Conservation (phyloP, 2,797 vertebrate species). For the Peromyscus melanophrys region DNA sequence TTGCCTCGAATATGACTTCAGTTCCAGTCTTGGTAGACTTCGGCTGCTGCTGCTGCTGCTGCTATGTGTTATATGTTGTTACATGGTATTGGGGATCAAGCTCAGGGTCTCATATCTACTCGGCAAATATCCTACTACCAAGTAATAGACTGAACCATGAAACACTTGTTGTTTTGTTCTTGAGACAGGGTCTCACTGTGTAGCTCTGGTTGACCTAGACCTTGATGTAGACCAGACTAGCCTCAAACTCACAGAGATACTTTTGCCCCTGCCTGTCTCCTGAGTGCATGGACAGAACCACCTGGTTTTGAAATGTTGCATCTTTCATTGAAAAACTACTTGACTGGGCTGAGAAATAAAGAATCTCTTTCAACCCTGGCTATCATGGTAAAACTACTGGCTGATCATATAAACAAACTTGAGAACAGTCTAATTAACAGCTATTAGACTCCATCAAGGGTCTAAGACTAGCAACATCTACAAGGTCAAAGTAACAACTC, state of each 20-base stretch:
- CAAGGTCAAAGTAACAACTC: neutral
- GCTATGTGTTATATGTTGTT: too few relatives aligned
- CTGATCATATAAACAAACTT: neutral
- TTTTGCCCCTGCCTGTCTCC: neutral
- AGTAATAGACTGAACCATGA: neutral
- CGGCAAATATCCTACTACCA: neutral
- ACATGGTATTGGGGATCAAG: neutral
- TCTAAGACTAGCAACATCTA: neutral
- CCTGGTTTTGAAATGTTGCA: neutral
- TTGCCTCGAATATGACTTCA: neutral
- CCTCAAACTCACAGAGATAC: neutral
- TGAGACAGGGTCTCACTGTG: neutral
- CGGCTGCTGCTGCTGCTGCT: neutral
- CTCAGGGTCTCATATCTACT: neutral
- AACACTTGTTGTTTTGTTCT: neutral
- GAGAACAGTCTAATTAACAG: neutral
- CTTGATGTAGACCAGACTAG: neutral
- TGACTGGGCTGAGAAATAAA: neutral
- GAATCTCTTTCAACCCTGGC: neutral
- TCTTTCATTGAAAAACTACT: neutral
- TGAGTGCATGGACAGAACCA: neutral
- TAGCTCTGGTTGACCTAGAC: neutral
- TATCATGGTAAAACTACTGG: neutral
- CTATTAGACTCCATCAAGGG: neutral
- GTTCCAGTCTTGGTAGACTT: neutral